phyloP scores from a whole-genome alignment of 2,888 invertebrate species.

The Oscheius sp. region DNA sequence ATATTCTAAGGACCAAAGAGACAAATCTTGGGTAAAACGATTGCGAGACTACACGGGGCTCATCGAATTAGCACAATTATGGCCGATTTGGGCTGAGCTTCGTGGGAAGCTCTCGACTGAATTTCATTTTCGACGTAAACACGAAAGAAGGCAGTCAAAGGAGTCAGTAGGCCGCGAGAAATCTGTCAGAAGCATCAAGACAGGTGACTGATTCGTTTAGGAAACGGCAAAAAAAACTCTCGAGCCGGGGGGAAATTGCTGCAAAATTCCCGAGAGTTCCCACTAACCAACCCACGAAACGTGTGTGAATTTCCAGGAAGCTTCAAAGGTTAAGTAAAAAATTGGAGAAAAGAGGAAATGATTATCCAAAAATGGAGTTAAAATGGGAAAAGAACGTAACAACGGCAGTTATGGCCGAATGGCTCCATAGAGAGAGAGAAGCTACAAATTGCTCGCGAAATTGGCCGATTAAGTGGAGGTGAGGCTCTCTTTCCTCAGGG shows the following conservation, averaged over 20 bases:
- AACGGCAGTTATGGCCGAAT: too few relatives aligned
- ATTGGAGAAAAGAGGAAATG: neutral
- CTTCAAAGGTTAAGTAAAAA: too few relatives aligned
- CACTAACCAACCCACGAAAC: too few relatives aligned
- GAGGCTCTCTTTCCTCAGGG: neutral
- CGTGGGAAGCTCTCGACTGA: neutral
- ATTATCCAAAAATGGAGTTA: neutral
- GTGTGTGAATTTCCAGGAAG: too few relatives aligned
- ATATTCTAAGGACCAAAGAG: neutral
- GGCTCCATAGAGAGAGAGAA: too few relatives aligned
- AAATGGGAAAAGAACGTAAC: neutral
- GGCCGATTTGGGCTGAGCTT: conserved; percentile 11
- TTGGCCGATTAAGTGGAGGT: conserved; percentile 18
- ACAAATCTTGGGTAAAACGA: neutral
- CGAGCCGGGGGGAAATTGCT: too few relatives aligned
- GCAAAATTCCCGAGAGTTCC: too few relatives aligned
- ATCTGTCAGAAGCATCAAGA: too few relatives aligned
- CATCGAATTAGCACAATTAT: conserved; percentile 25
- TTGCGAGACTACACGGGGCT: neutral
- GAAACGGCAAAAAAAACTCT: too few relatives aligned
- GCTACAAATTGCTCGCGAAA: conserved; percentile 25
- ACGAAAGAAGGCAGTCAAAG: neutral
- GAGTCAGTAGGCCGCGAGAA: neutral
- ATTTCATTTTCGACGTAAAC: conserved; percentile 18
- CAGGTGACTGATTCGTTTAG: too few relatives aligned